Base-by-base conservation (phyloP, 1,140 invertebrate genomes). In the Linepithema humile region DNA sequence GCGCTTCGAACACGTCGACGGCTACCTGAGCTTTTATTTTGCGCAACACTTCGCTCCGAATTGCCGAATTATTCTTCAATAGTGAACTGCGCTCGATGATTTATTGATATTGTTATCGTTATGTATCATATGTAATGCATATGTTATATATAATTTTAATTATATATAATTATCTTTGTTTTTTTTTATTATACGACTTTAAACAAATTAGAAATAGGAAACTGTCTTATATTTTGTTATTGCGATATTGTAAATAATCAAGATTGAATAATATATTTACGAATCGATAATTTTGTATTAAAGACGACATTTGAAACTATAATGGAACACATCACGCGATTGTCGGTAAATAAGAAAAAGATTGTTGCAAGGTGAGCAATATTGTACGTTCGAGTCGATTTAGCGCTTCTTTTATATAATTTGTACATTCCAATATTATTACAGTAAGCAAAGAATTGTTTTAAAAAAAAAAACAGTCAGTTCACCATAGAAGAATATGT, bases 401-500 rank as follows among this genome's bases (percentile, higher is more conserved):
- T 29, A 57, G 64, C 45, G 32, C 10, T 77, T 77, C 10, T 67
- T 77, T 20, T 29, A 40, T 29, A 40, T 57, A 29, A 80, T 55
- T 69, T 55, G 35, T 43, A 80, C 29, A 32, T 69, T 55, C 50
- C 35, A 80, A 55, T n/a, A 53, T 20, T 55, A 45, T n/a, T n/a
- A 65, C 6, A 43, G 12, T 26, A 67, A 38, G 69, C 32, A 69
- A 40, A 53, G 17, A 5, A 23, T 50, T 50, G 15, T 9, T 53
- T 15, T 12, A 20, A n/a, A 78, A n/a, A 78, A 38, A 67, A 69
- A 40, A n/a, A 50, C 32, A 17, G 38, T 67, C 23, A 55, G 75
- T 80, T 80, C 75, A 80, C 35, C 62, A 70, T 80, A 67, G 75
- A 29, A 70, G 64, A 80, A 50, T 69, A 70, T 7, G 55, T 12